Conservation (phyloP, 2,888 invertebrate species). For the Papilio gigon region DNA sequence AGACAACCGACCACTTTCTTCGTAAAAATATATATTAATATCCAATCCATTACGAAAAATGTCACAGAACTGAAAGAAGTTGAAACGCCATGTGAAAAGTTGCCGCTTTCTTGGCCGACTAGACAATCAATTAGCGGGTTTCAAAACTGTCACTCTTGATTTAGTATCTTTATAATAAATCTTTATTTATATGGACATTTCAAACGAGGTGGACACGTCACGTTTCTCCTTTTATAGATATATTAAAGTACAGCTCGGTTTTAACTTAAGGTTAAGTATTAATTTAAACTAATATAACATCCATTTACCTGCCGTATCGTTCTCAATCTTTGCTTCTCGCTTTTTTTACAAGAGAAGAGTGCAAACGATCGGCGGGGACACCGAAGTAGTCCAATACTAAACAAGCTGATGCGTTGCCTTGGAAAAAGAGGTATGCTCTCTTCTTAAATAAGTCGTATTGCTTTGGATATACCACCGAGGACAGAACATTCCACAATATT, state of each 20-base stretch:
- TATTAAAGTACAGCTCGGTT: not conserved
- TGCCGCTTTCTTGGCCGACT: slow-evolving; percentile 35
- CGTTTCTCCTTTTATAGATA: not conserved
- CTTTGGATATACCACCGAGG: no score
- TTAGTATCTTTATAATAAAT: not conserved
- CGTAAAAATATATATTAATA: not conserved
- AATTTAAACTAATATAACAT: no score
- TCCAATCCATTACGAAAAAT: not conserved
- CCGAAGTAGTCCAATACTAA: no score
- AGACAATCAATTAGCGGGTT: slow-evolving; percentile 26
- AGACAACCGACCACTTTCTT: not conserved
- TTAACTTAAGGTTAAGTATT: no score
- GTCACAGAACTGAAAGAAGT: slow-evolving; percentile 27
- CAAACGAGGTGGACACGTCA: not conserved
- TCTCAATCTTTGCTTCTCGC: not conserved
- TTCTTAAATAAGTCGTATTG: no score
- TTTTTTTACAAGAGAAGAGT: not conserved
- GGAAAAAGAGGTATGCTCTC: no score
- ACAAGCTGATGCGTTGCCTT: no score
- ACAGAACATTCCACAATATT: no score
- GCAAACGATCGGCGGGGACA: no score
- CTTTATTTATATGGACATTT: not conserved
- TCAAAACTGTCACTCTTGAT: slow-evolving; percentile 20
- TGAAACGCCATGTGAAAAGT: slow-evolving; percentile 40
- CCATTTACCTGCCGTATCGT: no score